Evolutionary conservation across 2,888 invertebrate species (phyloP).

Genomic region (Dryobota labecula): DNA sequence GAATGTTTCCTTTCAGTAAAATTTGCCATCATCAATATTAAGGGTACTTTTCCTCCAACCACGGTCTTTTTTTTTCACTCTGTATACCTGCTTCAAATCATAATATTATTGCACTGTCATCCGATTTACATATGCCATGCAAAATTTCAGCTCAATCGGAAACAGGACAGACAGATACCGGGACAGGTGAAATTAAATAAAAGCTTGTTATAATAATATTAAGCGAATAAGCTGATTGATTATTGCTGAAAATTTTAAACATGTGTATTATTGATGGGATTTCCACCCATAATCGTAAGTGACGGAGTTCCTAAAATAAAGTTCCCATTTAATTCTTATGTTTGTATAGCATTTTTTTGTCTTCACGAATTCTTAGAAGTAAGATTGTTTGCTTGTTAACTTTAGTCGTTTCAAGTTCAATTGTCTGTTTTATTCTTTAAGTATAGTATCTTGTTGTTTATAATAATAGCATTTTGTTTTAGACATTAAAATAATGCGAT

Average conservation of each 20-base stretch:
- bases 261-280: neutral
- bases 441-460: slow-evolving; percentile 22
- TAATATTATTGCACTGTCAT: too few relatives aligned
- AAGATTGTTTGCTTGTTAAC: slow-evolving; percentile 22
- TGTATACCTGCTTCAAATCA: too few relatives aligned
- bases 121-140: too few relatives aligned
- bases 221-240: neutral
- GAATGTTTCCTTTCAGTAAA: too few relatives aligned
- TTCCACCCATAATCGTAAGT: neutral
- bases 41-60: too few relatives aligned
- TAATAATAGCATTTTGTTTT: slow-evolving; percentile 16
- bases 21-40: too few relatives aligned
- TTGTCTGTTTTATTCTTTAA: slow-evolving; percentile 30
- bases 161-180: too few relatives aligned
- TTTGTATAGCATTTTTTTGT: slow-evolving; percentile 4
- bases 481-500: slow-evolving; percentile 9
- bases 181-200: too few relatives aligned
- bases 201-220: neutral
- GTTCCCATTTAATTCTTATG: neutral
- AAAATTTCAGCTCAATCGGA: too few relatives aligned
- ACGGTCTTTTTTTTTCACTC: too few relatives aligned
- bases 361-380: slow-evolving; percentile 20
- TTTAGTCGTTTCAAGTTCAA: slow-evolving; percentile 32
- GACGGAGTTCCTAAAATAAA: neutral
- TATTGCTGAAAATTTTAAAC: neutral